A percentile compares a stretch with the other conserved stretches of the same genome.
phyloP scores from a whole-genome alignment of 2,113 vertebrate species.

The Monopterus albus region DNA sequence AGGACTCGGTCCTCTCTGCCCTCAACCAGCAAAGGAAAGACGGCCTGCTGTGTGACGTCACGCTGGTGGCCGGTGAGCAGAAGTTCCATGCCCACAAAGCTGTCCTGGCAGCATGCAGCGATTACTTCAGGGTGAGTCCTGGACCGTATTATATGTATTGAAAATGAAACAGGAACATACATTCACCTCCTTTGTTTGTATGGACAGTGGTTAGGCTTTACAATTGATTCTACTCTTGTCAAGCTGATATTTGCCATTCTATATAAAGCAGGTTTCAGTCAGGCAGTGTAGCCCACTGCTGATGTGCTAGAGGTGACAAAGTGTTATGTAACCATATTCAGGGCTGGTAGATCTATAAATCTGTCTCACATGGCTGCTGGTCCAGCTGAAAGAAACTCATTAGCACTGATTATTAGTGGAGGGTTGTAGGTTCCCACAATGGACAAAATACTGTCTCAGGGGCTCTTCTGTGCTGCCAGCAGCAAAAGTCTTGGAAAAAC shows the following conservation, averaged over 20 bases:
- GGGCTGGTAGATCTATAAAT: slow-evolving; percentile 11
- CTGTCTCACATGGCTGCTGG: neutral
- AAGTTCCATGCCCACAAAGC: slow-evolving; percentile 98
- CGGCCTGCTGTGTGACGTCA: slow-evolving; percentile 94
- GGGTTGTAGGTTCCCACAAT: neutral
- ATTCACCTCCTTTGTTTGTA: neutral
- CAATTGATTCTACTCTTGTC: neutral
- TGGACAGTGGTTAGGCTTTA: neutral
- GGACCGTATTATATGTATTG: neutral
- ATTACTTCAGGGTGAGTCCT: slow-evolving; percentile 94
- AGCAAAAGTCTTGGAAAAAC: neutral
- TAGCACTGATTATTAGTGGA: neutral
- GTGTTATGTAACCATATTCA: slow-evolving; percentile 25
- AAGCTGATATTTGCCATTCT: slow-evolving; percentile 6
- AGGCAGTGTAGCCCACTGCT: slow-evolving; percentile 13
- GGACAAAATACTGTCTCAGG: neutral
- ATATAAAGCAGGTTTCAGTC: slow-evolving; percentile 28
- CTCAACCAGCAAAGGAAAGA: slow-evolving; percentile 97
- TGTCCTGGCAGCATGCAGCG: slow-evolving; percentile 95
- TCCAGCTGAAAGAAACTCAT: neutral
- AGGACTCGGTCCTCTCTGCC: slow-evolving; percentile 91
- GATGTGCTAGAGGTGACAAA: slow-evolving; percentile 33
- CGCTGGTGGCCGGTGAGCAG: slow-evolving; percentile 94
- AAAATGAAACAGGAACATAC: neutral
- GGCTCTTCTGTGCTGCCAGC: neutral